These are phyloP conservation scores for Cheirogaleus major DNA, from an alignment of 2,797 vertebrate species.

Conservation along the genomic window DNA sequence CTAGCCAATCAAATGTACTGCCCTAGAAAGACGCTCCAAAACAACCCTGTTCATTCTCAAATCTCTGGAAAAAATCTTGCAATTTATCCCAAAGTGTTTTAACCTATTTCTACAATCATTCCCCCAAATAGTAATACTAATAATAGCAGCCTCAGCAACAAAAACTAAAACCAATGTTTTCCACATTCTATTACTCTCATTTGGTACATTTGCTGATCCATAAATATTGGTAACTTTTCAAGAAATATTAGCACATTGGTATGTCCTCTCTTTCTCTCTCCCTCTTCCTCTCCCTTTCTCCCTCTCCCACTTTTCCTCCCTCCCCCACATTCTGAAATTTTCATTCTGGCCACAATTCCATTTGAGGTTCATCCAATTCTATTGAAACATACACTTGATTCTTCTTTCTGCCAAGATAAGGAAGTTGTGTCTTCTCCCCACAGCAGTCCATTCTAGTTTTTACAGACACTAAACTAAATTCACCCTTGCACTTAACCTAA, in stretches of 20 bases:
- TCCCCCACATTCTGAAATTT: not conserved
- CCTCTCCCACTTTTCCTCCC: not conserved
- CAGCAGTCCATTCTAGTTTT: not conserved
- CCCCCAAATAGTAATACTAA: not conserved
- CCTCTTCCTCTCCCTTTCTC: not conserved
- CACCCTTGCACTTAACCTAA: not conserved
- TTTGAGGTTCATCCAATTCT: not conserved
- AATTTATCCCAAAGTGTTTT: constrained; percentile 4
- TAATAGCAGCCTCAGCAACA: not conserved
- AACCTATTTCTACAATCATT: not conserved
- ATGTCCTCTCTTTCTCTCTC: not conserved
- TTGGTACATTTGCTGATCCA: not conserved
- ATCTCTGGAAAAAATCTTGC: not conserved
- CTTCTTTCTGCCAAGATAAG: constrained; percentile 24
- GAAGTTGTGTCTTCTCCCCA: not conserved
- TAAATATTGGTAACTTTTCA: constrained; percentile 37
- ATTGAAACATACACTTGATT: not conserved
- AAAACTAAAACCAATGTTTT: not conserved
- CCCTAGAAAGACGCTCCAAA: not conserved
- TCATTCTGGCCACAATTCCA: not conserved
- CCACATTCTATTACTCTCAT: constrained; percentile 6
- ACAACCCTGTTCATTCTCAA: not conserved
- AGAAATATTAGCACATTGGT: not conserved
- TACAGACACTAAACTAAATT: not conserved
- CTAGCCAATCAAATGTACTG: not conserved